These are phyloP conservation scores for Lasioglossum lativentre DNA, from an alignment of 2,888 invertebrate species.

Conservation along the genomic window DNA sequence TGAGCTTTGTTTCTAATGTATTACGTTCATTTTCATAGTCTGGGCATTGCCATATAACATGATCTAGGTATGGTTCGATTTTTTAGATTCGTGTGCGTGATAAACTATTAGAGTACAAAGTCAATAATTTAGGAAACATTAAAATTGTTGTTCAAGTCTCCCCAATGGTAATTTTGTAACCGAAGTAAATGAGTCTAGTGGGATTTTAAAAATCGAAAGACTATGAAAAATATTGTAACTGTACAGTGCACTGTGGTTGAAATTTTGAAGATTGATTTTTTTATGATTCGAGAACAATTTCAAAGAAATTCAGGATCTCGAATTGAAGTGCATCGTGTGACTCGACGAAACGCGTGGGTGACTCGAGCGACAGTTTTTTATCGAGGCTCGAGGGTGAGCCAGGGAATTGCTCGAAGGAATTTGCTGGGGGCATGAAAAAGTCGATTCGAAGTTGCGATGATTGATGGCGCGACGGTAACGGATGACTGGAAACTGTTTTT, in stretches of 20 bases:
- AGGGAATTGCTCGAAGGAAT: slow-evolving; percentile 29
- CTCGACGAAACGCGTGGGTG: not conserved
- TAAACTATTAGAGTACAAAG: too few species aligned
- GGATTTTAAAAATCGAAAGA: not conserved
- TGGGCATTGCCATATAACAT: too few species aligned
- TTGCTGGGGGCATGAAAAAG: slow-evolving; percentile 18
- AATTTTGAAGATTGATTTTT: not conserved
- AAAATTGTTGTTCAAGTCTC: too few species aligned
- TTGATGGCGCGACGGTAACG: slow-evolving; percentile 45
- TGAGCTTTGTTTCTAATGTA: too few species aligned
- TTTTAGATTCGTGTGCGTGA: too few species aligned
- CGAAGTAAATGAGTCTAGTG: not conserved
- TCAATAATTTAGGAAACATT: too few species aligned
- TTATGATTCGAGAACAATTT: not conserved
- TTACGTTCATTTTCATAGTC: too few species aligned
- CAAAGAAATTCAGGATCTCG: not conserved
- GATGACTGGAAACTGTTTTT: slow-evolving; percentile 37
- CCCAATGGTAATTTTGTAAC: not conserved
- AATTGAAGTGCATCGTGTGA: slow-evolving; percentile 10
- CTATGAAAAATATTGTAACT: not conserved
- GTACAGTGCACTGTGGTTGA: not conserved
- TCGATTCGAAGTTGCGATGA: slow-evolving; percentile 35
- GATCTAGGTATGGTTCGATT: too few species aligned
- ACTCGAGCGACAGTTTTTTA: slow-evolving; percentile 21
- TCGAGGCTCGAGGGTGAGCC: not conserved